Evolutionary conservation across 2,113 vertebrate species (phyloP), one percentile per base, ranked within the genome.

Genomic region (Sakesphorus luctuosus): DNA sequence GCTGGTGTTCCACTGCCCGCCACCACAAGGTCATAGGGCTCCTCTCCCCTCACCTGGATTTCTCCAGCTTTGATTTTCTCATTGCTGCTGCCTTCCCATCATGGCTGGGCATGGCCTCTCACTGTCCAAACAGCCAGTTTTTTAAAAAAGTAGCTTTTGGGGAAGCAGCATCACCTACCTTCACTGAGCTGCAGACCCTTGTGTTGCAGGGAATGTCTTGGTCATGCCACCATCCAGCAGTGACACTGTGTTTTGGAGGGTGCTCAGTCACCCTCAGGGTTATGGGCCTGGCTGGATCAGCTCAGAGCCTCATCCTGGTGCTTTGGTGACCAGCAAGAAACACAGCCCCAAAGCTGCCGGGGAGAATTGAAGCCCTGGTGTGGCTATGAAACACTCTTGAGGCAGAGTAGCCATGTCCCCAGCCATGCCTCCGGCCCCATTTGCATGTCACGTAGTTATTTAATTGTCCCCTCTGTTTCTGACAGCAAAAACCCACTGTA

Each of bases 321-420:
- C 40, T 31, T 18, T 12, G 5, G 18, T 56, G 35, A 4, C 31
- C 44, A 33, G 82, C n/a, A 31, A 49, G 31, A 44, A 79, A 24
- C 2, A 1, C 18, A 62, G 55, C 40, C 40, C 50, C 3, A 1
- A 10, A 80, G 33, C 40, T 66, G 63, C n/a, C 19, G 4, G 2
- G 33, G 35, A 28, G 40, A 8, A 8, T 56, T 88, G 71, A 83
- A 63, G 72, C 13, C 44, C 44, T 72, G 31, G 10, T 2, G 7
- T 9, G 20, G 9, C 43, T 69, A 17, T 26, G 52, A 75, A n/a
- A 13, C 2, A 6, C 4, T 73, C n/a, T 47, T 1, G 0, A 33
- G 38, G 63, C 4, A 14, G 40, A 72, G 58, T 50, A 89, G 19
- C 56, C 2, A 0, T 7, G 36, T 28, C 33, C 62, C 21, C 10